Base-by-base conservation (phyloP, 2,888 invertebrate species). In the Lutraria lutraria region DNA sequence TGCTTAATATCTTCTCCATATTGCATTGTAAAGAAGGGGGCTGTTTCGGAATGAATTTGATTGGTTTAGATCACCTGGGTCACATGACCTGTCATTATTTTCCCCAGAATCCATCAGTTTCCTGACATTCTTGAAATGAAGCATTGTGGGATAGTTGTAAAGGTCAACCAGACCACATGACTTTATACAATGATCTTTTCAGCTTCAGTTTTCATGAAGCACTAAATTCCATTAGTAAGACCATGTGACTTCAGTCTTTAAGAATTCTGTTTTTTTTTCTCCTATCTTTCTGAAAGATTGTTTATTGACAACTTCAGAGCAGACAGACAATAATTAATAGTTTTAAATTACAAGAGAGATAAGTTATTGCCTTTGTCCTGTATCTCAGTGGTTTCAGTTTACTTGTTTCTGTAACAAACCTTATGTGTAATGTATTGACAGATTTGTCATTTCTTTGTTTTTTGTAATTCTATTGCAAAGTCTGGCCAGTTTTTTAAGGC, bases 311-410 rank as follows among this genome's bases (percentile, higher is more conserved):
- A 43, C 8, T 68, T 25, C 63, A 25, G 25, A 68, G 63, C 63
- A 25, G 63, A 68, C 25, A 60, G 60, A 68, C 4, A 25, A 25
- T 68, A 68, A 68, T 68, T 25, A 68, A 3, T 13, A 34, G 76
- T 76, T 31, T 76, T 76, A 34, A 31, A 76, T 76, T 76, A 76
- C 76, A 16, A 15, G 29, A 76, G 76, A 76, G 76, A 34, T 76
- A 76, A 76, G 76, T 76, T 76, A 76, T 25, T 34, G 76, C 34
- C 76, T 76, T 76, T 76, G 76, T 76, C 76, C 21, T 76, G 29
- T 34, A 34, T 76, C 34, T 31, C 29, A 25, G 43, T 43, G 43
- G 43, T 8, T 43, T 43, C 43, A 43, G 8, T 43, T 43, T 43
- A 8, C 8, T 43, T 43, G 2, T 43, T 43, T 43, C 8, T 43